Evolutionary conservation across 1,140 invertebrate species (phyloP), one percentile per base, ranked within the genome.

Genomic region (Babylonia areolata): DNA sequence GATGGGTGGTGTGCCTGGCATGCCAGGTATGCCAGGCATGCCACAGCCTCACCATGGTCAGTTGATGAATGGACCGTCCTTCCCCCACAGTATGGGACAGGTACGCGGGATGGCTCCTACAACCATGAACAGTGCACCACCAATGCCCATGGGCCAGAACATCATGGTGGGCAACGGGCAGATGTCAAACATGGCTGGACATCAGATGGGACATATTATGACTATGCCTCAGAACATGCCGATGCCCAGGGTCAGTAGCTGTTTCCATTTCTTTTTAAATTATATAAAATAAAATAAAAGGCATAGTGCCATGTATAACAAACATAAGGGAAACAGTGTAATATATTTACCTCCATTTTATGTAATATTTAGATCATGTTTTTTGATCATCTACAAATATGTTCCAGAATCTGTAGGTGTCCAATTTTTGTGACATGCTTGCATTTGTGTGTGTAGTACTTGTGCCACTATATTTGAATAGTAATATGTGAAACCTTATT

Each of bases 41-140:
- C n/a, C n/a, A n/a, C 88, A 90, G 54, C 86, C 90, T 58, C 89
- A 87, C 87, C 91, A 90, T 51, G 90, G 87, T 86, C 91, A 91
- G 54, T 85, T 93, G 88, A 92, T 94, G 87, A 94, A 94, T 92
- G 94, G 94, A 83, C 93, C 92, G 81, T 90, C 90, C 39, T 90
- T 91, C 85, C 87, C 90, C 35, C 87, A 90, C 75, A 90, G 87
- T 83, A 87, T 88, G 80, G 86, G 82, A 87, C 88, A 87, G 92
- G 94, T 86, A 95, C 85, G 88, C 78, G 85, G 64, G 42, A 85
- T 89, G 81, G 82, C 78, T 20, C 78, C 86, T 11, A 90, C 83
- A 40, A 87, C 86, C 85, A 85, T 89, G 39, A 83, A 73, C 42
- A 77, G 86, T 87, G 89, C 87, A 33, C 73, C 87, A 81, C 54